These are phyloP conservation scores for Oligia fasciuncula DNA, from an alignment of 2,888 invertebrate genomes.

Conservation along the genomic window DNA sequence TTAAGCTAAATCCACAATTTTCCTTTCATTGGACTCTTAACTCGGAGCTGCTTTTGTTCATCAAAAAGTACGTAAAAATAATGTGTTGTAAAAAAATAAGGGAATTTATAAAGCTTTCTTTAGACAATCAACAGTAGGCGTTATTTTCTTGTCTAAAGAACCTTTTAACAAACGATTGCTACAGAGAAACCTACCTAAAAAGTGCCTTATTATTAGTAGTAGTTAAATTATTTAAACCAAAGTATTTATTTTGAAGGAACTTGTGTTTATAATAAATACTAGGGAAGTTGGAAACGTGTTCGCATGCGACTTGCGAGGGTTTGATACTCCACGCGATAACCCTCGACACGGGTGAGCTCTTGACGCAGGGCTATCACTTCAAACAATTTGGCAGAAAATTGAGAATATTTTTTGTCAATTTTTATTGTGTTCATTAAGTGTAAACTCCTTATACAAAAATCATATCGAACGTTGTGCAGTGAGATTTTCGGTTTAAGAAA, in stretches of 20 bases:
- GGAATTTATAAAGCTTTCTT: not conserved
- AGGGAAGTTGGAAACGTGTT: slow-evolving; percentile 59
- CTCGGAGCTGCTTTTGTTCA: not conserved
- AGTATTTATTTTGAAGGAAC: slow-evolving; percentile 53
- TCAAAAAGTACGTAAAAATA: not conserved
- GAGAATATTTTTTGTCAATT: not conserved
- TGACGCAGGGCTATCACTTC: slow-evolving; percentile 72
- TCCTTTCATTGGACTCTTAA: not conserved
- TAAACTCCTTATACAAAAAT: not conserved
- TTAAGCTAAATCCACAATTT: not conserved
- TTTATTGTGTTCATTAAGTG: not conserved
- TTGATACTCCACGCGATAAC: slow-evolving; percentile 76
- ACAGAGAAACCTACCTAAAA: slow-evolving; percentile 4
- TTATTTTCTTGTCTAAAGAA: not conserved
- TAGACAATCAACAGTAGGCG: not conserved
- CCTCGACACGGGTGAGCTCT: slow-evolving; percentile 75
- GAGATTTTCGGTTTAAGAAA: not conserved
- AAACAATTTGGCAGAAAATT: not conserved
- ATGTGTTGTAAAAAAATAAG: not conserved
- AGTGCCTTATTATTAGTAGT: slow-evolving; percentile 6
- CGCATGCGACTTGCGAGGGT: slow-evolving; percentile 73
- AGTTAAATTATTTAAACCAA: slow-evolving; percentile 34
- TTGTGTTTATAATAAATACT: slow-evolving; percentile 64
- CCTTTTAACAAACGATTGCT: not conserved
- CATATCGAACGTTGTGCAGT: not conserved